Evolutionary conservation across 2,888 invertebrate genomes (phyloP).

Genomic region (Eupithecia tripunctaria): DNA sequence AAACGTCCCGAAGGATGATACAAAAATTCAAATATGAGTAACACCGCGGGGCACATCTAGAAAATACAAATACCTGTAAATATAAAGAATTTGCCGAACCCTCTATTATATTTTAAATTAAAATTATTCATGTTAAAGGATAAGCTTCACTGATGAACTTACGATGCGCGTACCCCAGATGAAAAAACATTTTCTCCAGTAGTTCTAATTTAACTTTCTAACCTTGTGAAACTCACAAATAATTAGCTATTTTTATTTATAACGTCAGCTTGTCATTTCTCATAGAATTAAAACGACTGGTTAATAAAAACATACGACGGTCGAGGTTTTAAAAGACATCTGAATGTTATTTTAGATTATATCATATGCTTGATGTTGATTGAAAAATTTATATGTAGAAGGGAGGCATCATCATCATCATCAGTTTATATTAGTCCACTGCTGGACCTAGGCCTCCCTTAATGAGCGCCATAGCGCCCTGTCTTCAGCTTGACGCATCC

Average conservation of each 20-base stretch:
- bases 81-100: no score
- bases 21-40: no score
- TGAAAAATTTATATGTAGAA: conserved; percentile 1
- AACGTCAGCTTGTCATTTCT: conserved; percentile 11
- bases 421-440: no score
- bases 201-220: background rate
- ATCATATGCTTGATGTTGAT: background rate
- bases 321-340: conserved; percentile 7
- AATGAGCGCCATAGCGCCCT: no score
- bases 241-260: conserved; percentile 15
- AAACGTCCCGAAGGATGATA: no score
- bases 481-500: no score
- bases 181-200: background rate
- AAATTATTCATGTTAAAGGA: background rate
- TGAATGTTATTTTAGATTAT: background rate
- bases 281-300: conserved; percentile 1
- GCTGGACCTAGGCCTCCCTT: no score
- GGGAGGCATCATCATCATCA: no score
- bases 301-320: conserved; percentile 9
- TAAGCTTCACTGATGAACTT: background rate
- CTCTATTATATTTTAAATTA: no score
- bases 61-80: no score
- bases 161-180: background rate
- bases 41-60: no score
- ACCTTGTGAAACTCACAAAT: conserved; percentile 11